Percentiles rank a stretch among this genome's conserved stretches.
These are phyloP conservation scores for Contarinia nasturtii DNA, from an alignment of 1,140 invertebrate genomes.

Conservation along the genomic window DNA sequence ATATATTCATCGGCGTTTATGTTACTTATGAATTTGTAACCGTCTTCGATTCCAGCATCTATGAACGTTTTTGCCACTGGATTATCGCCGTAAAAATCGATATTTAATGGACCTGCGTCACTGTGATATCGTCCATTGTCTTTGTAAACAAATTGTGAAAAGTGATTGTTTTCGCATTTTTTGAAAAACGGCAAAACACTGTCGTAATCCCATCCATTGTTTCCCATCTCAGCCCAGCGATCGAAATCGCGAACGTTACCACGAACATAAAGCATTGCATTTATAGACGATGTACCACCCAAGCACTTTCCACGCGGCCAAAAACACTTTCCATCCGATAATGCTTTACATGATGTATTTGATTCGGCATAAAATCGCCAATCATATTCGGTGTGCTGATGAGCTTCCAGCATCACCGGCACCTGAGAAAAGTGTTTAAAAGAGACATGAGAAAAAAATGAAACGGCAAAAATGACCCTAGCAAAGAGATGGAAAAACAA, in stretches of 20 bases:
- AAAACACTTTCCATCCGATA: too few species aligned
- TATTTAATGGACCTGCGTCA: constrained; percentile 53
- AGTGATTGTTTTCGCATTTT: too few species aligned
- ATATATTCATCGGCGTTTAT: too few species aligned
- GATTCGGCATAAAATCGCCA: constrained; percentile 35
- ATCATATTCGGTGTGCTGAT: too few species aligned
- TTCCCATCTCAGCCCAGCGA: constrained; percentile 32
- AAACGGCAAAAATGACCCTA: too few species aligned
- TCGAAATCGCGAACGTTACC: constrained; percentile 42
- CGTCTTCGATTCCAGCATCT: constrained; percentile 6
- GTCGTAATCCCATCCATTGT: constrained; percentile 42
- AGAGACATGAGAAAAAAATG: too few species aligned
- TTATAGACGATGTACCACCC: constrained; percentile 41
- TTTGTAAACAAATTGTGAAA: constrained; percentile 23
- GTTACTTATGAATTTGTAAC: too few species aligned
- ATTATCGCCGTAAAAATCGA: constrained; percentile 23
- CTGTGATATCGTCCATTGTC: constrained; percentile 44
- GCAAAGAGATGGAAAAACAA: too few species aligned
- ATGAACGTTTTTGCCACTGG: constrained; percentile 44
- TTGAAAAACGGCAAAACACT: constrained; percentile 41
- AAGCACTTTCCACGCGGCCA: too few species aligned
- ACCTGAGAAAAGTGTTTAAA: constrained; percentile 53
- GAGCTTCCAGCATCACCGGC: constrained; percentile 64
- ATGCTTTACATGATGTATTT: constrained; percentile 29
- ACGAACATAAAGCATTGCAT: constrained; percentile 45